These are phyloP conservation scores for Psammodynastes pulverulentus DNA, from an alignment of 2,113 vertebrate species.

Conservation along the genomic window DNA sequence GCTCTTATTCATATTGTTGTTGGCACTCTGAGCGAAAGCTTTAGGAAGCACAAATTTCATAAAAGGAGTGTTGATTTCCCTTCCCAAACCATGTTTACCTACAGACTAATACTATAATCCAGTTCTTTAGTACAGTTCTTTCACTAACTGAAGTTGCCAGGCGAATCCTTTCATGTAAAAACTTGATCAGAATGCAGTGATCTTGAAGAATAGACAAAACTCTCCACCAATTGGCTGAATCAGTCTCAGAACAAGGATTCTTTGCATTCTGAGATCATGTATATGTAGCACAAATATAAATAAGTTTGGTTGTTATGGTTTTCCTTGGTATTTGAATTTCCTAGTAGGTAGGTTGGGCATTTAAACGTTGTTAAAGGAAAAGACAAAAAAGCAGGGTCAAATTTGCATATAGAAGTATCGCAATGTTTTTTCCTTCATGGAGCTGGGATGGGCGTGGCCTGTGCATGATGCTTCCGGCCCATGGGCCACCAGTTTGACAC, in stretches of 20 bases:
- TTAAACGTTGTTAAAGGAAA: neutral
- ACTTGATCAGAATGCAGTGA: conserved; percentile 6
- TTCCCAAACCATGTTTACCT: conserved; percentile 24
- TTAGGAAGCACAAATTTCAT: conserved; percentile 19
- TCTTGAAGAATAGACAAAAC: neutral
- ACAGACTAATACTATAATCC: conserved; percentile 29
- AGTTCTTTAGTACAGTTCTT: conserved; percentile 11
- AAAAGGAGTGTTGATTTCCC: conserved; percentile 24
- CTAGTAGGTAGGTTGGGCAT: neutral
- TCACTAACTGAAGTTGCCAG: neutral
- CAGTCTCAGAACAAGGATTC: neutral
- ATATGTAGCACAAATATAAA: neutral
- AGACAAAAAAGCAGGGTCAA: neutral
- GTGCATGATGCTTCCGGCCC: no score
- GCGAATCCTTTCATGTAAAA: conserved; percentile 8
- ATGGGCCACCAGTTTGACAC: no score
- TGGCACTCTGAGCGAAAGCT: conserved; percentile 22
- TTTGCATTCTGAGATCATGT: neutral
- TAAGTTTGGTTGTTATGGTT: neutral
- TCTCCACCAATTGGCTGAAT: neutral
- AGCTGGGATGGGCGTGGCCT: no score
- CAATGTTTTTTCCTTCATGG: no score
- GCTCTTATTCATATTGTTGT: conserved; percentile 13
- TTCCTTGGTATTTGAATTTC: neutral
- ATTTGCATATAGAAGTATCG: neutral